Evolutionary conservation across 2,888 invertebrate species (phyloP).

Genomic region (Sthenelais limicola): DNA sequence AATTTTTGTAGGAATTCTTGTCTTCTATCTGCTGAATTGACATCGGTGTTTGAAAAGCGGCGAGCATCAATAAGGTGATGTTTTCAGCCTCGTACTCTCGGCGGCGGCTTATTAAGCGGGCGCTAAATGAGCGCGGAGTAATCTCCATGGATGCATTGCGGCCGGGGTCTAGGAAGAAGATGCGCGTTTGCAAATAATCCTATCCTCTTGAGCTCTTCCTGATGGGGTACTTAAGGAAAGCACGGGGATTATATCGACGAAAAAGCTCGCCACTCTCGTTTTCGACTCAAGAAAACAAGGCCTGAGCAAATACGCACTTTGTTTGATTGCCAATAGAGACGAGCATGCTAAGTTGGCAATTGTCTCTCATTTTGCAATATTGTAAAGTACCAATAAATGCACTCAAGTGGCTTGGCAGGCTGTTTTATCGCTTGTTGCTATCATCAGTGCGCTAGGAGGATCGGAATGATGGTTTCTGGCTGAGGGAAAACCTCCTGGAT

Average conservation of each 20-base stretch:
- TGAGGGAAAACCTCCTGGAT: too few relatives aligned
- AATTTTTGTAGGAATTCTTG: slow-evolving; percentile 15
- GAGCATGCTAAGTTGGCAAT: slow-evolving; percentile 3
- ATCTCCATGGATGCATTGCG: too few relatives aligned
- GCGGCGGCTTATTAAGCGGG: too few relatives aligned
- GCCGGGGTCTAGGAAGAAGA: background rate
- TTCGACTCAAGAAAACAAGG: slow-evolving; percentile 25
- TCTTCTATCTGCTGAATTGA: slow-evolving; percentile 1
- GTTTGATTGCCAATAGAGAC: slow-evolving; percentile 11
- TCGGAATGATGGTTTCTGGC: too few relatives aligned
- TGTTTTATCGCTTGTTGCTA: slow-evolving; percentile 21
- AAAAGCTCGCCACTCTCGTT: slow-evolving; percentile 12
- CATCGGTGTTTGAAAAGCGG: too few relatives aligned
- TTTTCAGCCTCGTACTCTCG: too few relatives aligned
- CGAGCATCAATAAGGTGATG: too few relatives aligned
- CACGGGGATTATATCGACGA: background rate
- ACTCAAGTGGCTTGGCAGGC: slow-evolving; percentile 1
- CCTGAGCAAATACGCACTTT: slow-evolving; percentile 12
- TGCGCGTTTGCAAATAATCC: slow-evolving; percentile 1
- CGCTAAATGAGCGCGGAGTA: too few relatives aligned
- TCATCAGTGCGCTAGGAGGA: slow-evolving; percentile 23
- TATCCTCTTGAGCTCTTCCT: background rate
- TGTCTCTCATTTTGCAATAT: slow-evolving; percentile 29
- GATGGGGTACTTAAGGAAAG: background rate
- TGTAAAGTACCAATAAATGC: too few relatives aligned